phyloP scores from a whole-genome alignment of 2,888 invertebrate species.

The Drosophila quasianomalipes region DNA sequence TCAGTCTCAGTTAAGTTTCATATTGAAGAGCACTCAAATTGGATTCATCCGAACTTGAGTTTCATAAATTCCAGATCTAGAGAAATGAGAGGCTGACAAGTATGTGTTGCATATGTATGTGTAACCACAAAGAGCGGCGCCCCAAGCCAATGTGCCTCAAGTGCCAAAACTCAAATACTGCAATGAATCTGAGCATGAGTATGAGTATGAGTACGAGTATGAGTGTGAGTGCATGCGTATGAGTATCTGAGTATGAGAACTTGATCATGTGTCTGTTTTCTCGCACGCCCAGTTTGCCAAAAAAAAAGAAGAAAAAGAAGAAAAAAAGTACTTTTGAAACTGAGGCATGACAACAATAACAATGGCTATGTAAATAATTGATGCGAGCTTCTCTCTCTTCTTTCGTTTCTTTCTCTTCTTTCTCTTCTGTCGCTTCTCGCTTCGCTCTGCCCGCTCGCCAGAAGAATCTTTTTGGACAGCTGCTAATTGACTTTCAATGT shows the following conservation, averaged over 20 bases:
- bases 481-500: slow-evolving; percentile 79
- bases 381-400: background rate
- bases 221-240: slow-evolving; percentile 3
- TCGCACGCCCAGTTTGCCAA: slow-evolving; percentile 36
- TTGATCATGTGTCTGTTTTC: slow-evolving; percentile 14
- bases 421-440: no score
- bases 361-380: slow-evolving; percentile 48
- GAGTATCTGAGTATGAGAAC: slow-evolving; percentile 8
- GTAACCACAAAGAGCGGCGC: slow-evolving; percentile 27
- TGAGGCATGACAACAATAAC: slow-evolving; percentile 44
- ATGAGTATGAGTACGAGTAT: background rate
- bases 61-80: slow-evolving; percentile 1
- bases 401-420: background rate
- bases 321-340: slow-evolving; percentile 15
- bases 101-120: background rate
- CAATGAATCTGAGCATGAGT: background rate
- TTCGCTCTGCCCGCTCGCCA: background rate
- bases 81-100: slow-evolving; percentile 10
- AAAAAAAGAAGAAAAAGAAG: slow-evolving; percentile 11
- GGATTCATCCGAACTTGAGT: background rate
- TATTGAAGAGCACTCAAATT: background rate
- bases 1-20: background rate
- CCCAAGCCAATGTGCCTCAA: slow-evolving; percentile 21
- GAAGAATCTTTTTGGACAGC: slow-evolving; percentile 70
- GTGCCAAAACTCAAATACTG: slow-evolving; percentile 14